phyloP scores from a whole-genome alignment of 2,888 invertebrate genomes.

The Xanthia icteritia region DNA sequence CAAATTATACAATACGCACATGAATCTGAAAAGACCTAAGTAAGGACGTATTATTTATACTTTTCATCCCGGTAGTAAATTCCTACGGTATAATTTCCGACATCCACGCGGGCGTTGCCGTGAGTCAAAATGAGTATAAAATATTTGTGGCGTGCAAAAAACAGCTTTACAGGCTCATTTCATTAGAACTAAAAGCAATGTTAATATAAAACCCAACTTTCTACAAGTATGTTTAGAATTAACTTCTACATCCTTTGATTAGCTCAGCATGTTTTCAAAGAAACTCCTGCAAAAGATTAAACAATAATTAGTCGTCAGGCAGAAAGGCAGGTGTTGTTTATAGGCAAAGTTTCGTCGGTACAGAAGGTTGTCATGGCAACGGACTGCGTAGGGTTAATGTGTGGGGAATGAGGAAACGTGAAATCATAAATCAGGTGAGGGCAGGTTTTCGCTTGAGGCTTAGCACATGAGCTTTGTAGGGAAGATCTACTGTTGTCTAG shows the following conservation, averaged over 20 bases:
- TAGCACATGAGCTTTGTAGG: background rate
- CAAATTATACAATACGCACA: too few species aligned
- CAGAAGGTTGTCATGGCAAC: slow-evolving; percentile 47
- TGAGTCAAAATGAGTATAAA: background rate
- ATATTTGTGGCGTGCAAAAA: background rate
- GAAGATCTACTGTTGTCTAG: background rate
- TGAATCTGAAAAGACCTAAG: background rate
- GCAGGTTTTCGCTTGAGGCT: slow-evolving; percentile 7
- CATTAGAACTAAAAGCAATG: background rate
- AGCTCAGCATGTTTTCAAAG: slow-evolving; percentile 47
- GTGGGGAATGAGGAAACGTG: slow-evolving; percentile 29
- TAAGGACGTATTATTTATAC: background rate
- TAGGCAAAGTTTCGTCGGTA: slow-evolving; percentile 57
- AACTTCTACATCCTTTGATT: slow-evolving; percentile 51
- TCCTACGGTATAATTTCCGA: background rate
- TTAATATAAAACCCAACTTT: slow-evolving; percentile 34
- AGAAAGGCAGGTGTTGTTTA: slow-evolving; percentile 66
- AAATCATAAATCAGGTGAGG: slow-evolving; percentile 36
- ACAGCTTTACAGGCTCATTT: slow-evolving; percentile 8
- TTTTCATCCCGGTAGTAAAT: background rate
- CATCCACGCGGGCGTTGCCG: too few species aligned
- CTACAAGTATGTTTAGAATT: slow-evolving; percentile 22
- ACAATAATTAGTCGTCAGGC: slow-evolving; percentile 63
- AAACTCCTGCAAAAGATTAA: slow-evolving; percentile 61
- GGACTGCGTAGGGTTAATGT: slow-evolving; percentile 30